phyloP scores from a whole-genome alignment of 1,140 invertebrate genomes.

The Propsilocerus akamusi region DNA sequence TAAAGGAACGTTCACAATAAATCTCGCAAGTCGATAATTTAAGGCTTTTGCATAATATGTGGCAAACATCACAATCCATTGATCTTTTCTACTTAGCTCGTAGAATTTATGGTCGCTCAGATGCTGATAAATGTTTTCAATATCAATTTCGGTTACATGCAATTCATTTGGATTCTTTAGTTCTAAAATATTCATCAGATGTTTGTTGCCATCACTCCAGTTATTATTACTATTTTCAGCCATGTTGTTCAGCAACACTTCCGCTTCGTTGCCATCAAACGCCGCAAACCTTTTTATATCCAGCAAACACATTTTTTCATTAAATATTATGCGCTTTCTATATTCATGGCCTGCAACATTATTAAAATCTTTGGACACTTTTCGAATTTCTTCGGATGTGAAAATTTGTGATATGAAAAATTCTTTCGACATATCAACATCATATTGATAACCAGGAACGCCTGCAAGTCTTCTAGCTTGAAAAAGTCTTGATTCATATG shows the following conservation, averaged over 20 bases:
- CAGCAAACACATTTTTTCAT: neutral
- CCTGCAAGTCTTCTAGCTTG: neutral
- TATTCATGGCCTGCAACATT: neutral
- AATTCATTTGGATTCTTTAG: neutral
- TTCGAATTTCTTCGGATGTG: neutral
- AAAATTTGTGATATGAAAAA: neutral
- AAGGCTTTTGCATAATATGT: neutral
- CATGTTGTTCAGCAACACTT: neutral
- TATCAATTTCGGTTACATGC: neutral
- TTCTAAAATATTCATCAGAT: neutral
- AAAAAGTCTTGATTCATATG: constrained; percentile 5
- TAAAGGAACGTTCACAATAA: too few relatives aligned
- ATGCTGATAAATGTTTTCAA: neutral
- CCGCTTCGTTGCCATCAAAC: neutral
- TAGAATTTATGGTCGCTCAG: neutral
- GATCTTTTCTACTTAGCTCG: neutral
- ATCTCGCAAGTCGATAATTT: neutral
- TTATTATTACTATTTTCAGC: neutral
- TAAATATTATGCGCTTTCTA: neutral
- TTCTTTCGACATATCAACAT: constrained; percentile 4
- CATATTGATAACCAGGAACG: constrained; percentile 6
- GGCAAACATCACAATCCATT: neutral
- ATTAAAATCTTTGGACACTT: neutral
- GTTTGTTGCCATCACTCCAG: neutral
- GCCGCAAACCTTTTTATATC: neutral